Conservation (phyloP, 2,797 vertebrate genomes). For the Mus minutoides region DNA sequence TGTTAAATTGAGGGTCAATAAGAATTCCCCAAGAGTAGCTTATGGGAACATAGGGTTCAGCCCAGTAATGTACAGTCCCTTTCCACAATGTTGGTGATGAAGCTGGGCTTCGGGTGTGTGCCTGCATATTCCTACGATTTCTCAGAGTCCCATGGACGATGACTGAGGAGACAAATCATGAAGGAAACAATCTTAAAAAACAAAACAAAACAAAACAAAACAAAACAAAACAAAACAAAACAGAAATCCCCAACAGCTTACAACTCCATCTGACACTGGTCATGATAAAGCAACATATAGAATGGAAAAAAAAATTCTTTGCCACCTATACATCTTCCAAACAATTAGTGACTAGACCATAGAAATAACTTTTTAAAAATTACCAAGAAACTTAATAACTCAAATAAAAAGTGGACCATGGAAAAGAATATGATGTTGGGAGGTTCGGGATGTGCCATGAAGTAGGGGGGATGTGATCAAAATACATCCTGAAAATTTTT, state of each 20-base stretch:
- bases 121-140: slow-evolving; percentile 92
- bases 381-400: not conserved
- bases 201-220: no score
- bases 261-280: not conserved
- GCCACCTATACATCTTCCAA: not conserved
- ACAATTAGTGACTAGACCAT: not conserved
- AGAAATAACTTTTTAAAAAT: not conserved
- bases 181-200: not conserved
- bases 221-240: no score
- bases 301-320: not conserved
- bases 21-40: slow-evolving; percentile 70
- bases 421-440: not conserved
- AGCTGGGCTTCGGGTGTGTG: slow-evolving; percentile 80
- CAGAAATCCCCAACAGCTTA: not conserved
- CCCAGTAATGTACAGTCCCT: slow-evolving; percentile 86
- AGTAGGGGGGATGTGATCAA: not conserved
- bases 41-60: slow-evolving; percentile 83
- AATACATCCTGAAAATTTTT: not conserved
- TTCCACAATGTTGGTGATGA: slow-evolving; percentile 84
- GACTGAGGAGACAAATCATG: slow-evolving; percentile 89
- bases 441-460: not conserved
- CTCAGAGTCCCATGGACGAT: slow-evolving; percentile 86
- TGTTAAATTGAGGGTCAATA: not conserved
- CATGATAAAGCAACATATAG: not conserved
- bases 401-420: not conserved